Evolutionary conservation across 1,140 invertebrate genomes (phyloP).

Genomic region (Aphaenogaster floridana): DNA sequence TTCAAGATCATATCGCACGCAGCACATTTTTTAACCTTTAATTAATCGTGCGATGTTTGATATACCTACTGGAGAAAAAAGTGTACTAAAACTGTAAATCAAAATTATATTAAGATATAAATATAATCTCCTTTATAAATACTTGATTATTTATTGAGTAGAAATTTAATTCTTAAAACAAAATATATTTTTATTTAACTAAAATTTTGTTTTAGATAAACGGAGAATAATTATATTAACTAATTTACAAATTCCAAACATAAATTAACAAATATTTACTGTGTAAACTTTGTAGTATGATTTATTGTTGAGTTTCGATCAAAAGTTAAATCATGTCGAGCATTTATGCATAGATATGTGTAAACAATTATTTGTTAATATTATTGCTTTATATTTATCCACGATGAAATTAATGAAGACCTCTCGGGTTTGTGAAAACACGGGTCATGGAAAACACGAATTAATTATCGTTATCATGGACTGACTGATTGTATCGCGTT

Average conservation of each 20-base stretch:
- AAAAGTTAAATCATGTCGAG: neutral
- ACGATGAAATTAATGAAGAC: neutral
- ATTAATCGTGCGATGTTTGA: neutral
- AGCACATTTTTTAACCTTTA: neutral
- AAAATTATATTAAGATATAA: neutral
- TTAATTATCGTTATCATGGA: conserved; percentile 25
- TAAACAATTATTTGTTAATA: conserved; percentile 2
- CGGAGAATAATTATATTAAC: neutral
- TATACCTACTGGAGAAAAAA: neutral
- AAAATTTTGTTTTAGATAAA: neutral
- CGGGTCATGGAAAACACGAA: neutral
- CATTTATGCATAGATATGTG: neutral
- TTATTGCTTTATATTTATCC: neutral
- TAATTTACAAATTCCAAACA: conserved; percentile 5
- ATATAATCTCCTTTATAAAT: neutral
- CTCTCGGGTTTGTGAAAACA: neutral
- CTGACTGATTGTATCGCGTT: conserved; percentile 11
- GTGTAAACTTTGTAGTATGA: neutral
- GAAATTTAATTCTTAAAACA: neutral
- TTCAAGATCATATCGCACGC: neutral
- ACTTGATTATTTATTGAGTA: neutral
- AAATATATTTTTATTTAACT: neutral
- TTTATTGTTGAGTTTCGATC: neutral
- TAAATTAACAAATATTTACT: neutral
- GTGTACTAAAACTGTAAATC: neutral